Evolutionary conservation across 2,113 vertebrate genomes (phyloP), one percentile per base, ranked within the genome.

Genomic region (Syngnathus floridae): DNA sequence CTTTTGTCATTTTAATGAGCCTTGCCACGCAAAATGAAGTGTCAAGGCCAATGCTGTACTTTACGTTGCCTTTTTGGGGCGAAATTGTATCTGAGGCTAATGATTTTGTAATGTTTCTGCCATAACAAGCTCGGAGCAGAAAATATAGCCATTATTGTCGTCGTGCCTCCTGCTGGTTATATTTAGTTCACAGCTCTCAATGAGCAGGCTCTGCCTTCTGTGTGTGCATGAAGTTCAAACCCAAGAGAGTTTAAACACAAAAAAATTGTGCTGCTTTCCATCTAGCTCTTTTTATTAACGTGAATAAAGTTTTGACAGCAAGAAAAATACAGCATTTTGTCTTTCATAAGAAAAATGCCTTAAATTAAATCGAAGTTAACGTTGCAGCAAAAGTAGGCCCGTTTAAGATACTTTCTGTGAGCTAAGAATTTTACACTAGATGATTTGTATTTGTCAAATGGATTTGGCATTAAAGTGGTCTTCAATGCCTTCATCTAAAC

Each of bases 1-100:
- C 46, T 61, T 51, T 16, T 62, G 66, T 69, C 51, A 54, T 43
- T 69, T 31, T 61, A 43, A 52, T 61, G n/a, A 43, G 51, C 11
- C 19, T 22, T 67, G 54, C 55, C 43, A 17, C 45, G 43, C 22
- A 36, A 57, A 66, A 57, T 57, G 54, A 58, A 19, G 54, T 58
- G 54, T 64, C 62, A 36, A 46, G 14, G 52, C 61, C 60, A 46
- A 45, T 10, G 41, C 46, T 63, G 45, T 48, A 63, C 22, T 66
- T 66, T 36, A 31, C 45, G 52, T 41, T 45, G 21, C 51, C 37
- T 26, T 65, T 19, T 59, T 14, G 38, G 59, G 59, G 12, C 4
- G 7, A 26, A 64, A 43, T 52, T 52, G 41, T 8, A 36, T 61
- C 21, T 62, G 13, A 62, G 26, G 59, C 59, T 57, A 52, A 61